Percentiles rank a stretch among this genome's conserved stretches.
Conservation (phyloP, 2,797 vertebrate genomes). For the Poecilia gillii region DNA sequence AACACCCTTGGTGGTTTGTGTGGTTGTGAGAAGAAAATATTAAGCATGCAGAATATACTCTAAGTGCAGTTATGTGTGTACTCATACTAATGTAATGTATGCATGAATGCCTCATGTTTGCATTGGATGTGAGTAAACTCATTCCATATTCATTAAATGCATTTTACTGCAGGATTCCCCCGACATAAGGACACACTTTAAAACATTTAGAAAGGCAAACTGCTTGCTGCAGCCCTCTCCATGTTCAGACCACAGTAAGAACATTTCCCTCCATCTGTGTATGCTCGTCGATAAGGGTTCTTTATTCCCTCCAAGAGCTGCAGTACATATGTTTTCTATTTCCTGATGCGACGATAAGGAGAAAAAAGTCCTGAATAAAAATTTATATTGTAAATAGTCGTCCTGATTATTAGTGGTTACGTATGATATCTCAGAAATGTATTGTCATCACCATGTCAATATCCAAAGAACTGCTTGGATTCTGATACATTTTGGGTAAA, state of each 20-base stretch:
- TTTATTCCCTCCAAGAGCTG: conserved; percentile 26
- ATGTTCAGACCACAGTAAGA: conserved; percentile 67
- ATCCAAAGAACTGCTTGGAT: not conserved
- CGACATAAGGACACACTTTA: conserved; percentile 17
- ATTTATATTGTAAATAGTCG: conserved; percentile 40
- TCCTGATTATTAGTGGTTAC: conserved; percentile 13
- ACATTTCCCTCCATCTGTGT: conserved; percentile 29
- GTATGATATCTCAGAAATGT: not conserved
- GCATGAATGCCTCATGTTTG: not conserved
- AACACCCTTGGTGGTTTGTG: conserved; percentile 7
- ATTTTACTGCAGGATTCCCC: conserved; percentile 33
- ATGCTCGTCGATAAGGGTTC: conserved; percentile 15
- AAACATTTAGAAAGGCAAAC: conserved; percentile 5
- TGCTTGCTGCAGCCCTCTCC: conserved; percentile 28
- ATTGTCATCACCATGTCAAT: not conserved
- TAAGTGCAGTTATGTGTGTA: conserved; percentile 1
- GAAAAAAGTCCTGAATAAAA: conserved; percentile 19
- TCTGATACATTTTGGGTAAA: not conserved
- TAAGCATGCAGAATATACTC: conserved; percentile 3
- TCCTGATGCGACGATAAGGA: conserved; percentile 28
- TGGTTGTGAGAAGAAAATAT: not conserved
- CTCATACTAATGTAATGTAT: conserved; percentile 1
- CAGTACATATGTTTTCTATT: conserved; percentile 42
- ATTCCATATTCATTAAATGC: conserved; percentile 39
- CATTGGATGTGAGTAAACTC: conserved; percentile 16